phyloP scores from a whole-genome alignment of 2,888 invertebrate genomes.

The Cabera pusaria region DNA sequence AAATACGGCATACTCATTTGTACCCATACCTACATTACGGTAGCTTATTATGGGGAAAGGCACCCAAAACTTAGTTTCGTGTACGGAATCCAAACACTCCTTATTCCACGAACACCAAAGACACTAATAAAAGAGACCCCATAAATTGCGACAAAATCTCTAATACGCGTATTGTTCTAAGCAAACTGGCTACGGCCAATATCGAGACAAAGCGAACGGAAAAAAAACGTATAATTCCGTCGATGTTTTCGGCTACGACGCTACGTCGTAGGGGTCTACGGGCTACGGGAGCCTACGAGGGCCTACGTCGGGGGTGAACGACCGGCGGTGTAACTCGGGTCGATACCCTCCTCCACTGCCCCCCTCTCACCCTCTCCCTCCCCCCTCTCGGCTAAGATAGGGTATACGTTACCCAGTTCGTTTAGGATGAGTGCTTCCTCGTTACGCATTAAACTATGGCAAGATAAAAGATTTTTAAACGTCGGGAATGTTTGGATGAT shows the following conservation, averaged over 20 bases:
- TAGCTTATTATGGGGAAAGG: no score
- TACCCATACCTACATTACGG: no score
- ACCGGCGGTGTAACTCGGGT: slow-evolving; percentile 66
- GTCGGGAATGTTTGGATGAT: slow-evolving; percentile 30
- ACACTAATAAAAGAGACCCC: slow-evolving; percentile 25
- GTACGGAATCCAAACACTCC: slow-evolving; percentile 1
- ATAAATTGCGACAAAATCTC: slow-evolving; percentile 30
- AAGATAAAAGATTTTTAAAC: slow-evolving; percentile 51
- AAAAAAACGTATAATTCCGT: slow-evolving; percentile 44
- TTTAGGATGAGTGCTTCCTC: slow-evolving; percentile 56
- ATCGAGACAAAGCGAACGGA: slow-evolving; percentile 45
- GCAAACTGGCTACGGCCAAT: slow-evolving; percentile 42
- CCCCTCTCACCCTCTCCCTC: slow-evolving; percentile 12
- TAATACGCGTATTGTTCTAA: slow-evolving; percentile 46
- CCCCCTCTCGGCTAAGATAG: slow-evolving; percentile 40
- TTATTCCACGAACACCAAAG: slow-evolving; percentile 16
- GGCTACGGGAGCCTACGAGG: slow-evolving; percentile 47
- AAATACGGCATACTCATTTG: no score
- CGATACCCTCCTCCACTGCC: slow-evolving; percentile 59
- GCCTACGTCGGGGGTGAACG: slow-evolving; percentile 60
- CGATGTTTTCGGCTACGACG: slow-evolving; percentile 33
- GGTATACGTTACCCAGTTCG: slow-evolving; percentile 48
- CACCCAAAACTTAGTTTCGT: neutral
- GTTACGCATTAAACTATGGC: slow-evolving; percentile 50
- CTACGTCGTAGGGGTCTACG: slow-evolving; percentile 45